Conservation (phyloP, 2,113 vertebrate species). For the Dasyornis broadbenti region DNA sequence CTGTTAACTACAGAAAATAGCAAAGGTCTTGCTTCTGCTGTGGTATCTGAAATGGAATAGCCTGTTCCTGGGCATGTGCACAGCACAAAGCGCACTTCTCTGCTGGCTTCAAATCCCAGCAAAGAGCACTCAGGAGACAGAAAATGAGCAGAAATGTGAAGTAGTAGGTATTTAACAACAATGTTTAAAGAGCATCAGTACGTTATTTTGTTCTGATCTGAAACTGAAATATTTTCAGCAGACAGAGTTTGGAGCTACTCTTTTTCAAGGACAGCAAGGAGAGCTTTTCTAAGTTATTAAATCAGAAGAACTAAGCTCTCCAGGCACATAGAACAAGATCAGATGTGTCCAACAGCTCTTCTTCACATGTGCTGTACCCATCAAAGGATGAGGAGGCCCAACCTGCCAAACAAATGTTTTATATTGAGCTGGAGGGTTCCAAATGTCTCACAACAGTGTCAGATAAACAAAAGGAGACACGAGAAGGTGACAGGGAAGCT, state of each 20-base stretch:
- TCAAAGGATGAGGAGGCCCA: conserved; percentile 47
- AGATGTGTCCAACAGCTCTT: not conserved
- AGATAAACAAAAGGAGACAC: conserved; percentile 66
- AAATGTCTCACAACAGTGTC: conserved; percentile 63
- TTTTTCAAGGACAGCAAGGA: not conserved
- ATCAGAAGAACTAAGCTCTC: not conserved
- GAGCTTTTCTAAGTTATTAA: not conserved
- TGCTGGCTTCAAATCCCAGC: not conserved
- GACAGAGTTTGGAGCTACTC: not conserved
- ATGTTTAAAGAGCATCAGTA: not conserved
- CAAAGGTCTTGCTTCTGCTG: not conserved
- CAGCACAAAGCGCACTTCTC: not conserved
- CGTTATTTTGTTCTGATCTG: not conserved
- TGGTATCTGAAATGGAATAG: not conserved
- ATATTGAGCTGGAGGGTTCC: conserved; percentile 50
- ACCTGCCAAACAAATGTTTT: conserved; percentile 70
- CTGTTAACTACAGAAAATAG: not conserved
- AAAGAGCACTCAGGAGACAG: not conserved
- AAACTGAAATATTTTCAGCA: not conserved
- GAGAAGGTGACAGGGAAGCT: conserved; percentile 40
- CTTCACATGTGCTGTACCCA: conserved; percentile 24
- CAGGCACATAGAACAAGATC: not conserved
- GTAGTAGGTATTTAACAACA: not conserved
- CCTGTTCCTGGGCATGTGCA: not conserved
- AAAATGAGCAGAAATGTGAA: not conserved